Evolutionary conservation across 2,113 vertebrate species (phyloP), one percentile per base, ranked within the genome.

Genomic region (Tenrec ecaudatus): DNA sequence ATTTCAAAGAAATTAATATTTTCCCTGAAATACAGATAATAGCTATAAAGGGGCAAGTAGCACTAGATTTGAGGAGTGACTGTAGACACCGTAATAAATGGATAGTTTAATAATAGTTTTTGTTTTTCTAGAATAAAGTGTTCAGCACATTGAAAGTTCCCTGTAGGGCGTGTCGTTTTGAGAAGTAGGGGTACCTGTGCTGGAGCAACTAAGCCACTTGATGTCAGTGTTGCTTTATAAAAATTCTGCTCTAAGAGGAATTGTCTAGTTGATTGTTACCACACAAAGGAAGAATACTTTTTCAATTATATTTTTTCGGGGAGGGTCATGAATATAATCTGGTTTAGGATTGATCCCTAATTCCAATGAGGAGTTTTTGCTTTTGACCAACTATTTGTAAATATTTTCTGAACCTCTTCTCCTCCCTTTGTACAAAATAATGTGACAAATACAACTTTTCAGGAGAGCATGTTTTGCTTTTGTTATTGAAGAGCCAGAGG

Each of bases 201-300:
- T 96, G 96, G 80, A 91, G 38, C 33, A 86, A 86, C 90, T 58
- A 80, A 88, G 91, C 98, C 98, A 96, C 95, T 94, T 96, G 97
- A 97, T 98, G 98, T 98, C 98, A 98, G 96, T 98, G 95, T 97
- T 97, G 97, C 96, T 97, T 60, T 92, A 96, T 94, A 88, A 97
- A 91, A 89, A 89, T 60, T 84, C 71, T 95, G 6, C 69, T 92
- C 66, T 92, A 33, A 93, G 75, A 91, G 88, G 82, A 85, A 76
- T 89, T 96, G 40, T 90, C 68, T 92, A 60, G 58, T 77, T 53
- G 43, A 78, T 66, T 93, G 31, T 79, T 93, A 6, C 0, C 0
- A 64, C 81, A 77, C 29, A 82, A 19, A 66, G 86, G 81, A 93
- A 94, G 88, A 31, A 29, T 40, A 73, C 47, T 71, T 19, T 83